These are phyloP conservation scores for Saguinus imperator DNA, from an alignment of 2,113 vertebrate genomes.

Conservation along the genomic window DNA sequence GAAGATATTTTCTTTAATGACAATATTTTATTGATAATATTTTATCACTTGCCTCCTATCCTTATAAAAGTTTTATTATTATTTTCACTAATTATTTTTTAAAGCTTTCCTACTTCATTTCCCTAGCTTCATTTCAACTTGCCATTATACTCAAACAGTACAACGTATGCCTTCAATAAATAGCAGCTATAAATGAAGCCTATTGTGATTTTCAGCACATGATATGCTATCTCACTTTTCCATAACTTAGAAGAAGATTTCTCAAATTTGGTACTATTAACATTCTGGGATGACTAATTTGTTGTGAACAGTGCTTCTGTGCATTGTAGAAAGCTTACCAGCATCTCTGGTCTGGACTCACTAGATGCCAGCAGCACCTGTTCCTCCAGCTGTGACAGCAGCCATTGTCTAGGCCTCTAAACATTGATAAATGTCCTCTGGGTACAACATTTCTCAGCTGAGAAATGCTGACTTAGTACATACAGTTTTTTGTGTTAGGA, in stretches of 20 bases:
- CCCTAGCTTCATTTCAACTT: background rate
- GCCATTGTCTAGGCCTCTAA: background rate
- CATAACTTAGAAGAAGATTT: background rate
- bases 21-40: background rate
- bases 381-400: background rate
- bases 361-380: background rate
- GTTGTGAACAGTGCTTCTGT: background rate
- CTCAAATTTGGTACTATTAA: background rate
- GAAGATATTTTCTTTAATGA: background rate
- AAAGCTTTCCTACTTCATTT: background rate
- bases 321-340: background rate
- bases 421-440: background rate
- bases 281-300: background rate
- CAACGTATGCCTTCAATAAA: background rate
- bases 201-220: background rate
- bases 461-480: background rate
- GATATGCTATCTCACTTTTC: background rate
- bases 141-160: background rate
- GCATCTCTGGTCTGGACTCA: background rate
- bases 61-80: background rate
- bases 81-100: background rate
- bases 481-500: background rate
- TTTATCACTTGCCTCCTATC: constrained; percentile 3
- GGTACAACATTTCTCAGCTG: background rate
- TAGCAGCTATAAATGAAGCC: background rate